Evolutionary conservation across 2,113 vertebrate species (phyloP).

Genomic region (Channa argus): DNA sequence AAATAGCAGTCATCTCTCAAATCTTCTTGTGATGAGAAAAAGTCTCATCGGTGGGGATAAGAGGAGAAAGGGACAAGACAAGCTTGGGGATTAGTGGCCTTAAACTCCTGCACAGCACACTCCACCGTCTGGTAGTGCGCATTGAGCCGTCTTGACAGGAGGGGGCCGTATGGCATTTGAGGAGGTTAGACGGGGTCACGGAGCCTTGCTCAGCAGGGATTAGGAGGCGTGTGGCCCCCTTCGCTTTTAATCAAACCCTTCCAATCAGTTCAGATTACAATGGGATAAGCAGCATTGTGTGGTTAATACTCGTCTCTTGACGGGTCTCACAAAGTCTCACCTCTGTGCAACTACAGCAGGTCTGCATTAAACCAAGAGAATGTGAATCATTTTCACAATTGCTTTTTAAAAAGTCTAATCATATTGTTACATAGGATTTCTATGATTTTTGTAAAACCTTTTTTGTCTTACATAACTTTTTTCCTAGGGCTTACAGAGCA

Average conservation of each 20-base stretch:
- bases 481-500: too few relatives aligned
- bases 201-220: slow-evolving; percentile 72
- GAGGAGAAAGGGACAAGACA: slow-evolving; percentile 75
- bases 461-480: too few relatives aligned
- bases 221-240: slow-evolving; percentile 76
- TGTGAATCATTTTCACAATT: slow-evolving; percentile 46
- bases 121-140: slow-evolving; percentile 69
- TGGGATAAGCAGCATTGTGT: slow-evolving; percentile 73
- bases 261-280: slow-evolving; percentile 82
- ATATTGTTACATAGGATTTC: slow-evolving; percentile 4
- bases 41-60: slow-evolving; percentile 76
- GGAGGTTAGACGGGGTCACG: slow-evolving; percentile 64
- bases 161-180: slow-evolving; percentile 64
- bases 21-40: slow-evolving; percentile 70
- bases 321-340: slow-evolving; percentile 27
- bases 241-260: slow-evolving; percentile 82
- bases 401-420: slow-evolving; percentile 25
- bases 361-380: slow-evolving; percentile 19
- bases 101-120: slow-evolving; percentile 70
- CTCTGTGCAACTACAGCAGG: slow-evolving; percentile 14
- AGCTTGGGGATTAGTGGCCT: slow-evolving; percentile 73
- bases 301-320: slow-evolving; percentile 61
- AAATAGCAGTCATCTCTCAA: slow-evolving; percentile 79
- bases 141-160: slow-evolving; percentile 69
- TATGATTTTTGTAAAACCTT: neutral